Evolutionary conservation across 2,888 invertebrate species (phyloP).

Genomic region (Brachynemurus nebulosus): DNA sequence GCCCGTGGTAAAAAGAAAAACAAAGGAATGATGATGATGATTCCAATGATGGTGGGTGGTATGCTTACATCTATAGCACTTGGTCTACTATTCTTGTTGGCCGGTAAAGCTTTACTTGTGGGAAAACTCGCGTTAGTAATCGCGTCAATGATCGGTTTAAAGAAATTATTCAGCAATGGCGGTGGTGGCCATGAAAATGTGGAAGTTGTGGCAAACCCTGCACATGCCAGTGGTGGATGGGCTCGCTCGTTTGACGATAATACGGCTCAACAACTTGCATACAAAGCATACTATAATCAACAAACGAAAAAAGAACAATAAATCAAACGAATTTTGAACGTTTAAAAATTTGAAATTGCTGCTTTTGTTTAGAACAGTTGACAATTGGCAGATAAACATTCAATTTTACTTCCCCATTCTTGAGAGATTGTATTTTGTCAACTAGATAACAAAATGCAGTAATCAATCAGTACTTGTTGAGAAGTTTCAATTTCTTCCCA

Average conservation of each 20-base stretch:
- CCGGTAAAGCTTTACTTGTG: constrained; percentile 75
- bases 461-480: too few relatives aligned
- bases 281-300: constrained; percentile 32
- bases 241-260: constrained; percentile 42
- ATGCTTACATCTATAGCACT: constrained; percentile 70
- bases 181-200: constrained; percentile 46
- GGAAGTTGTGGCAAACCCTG: constrained; percentile 50
- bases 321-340: too few relatives aligned
- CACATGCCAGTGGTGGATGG: constrained; percentile 58
- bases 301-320: too few relatives aligned
- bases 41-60: constrained; percentile 66
- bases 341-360: too few relatives aligned
- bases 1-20: constrained; percentile 56
- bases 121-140: constrained; percentile 70
- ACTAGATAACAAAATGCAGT: too few relatives aligned
- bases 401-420: too few relatives aligned
- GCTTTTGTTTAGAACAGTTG: too few relatives aligned
- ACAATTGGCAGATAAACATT: too few relatives aligned
- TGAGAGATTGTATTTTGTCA: too few relatives aligned
- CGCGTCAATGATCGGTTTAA: constrained; percentile 72
- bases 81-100: constrained; percentile 65
- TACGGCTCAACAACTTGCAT: constrained; percentile 42
- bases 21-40: constrained; percentile 56
- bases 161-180: constrained; percentile 60
- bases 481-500: too few relatives aligned